Evolutionary conservation across 1,140 invertebrate species (phyloP).

Genomic region (Stegodyphus mimosarum): DNA sequence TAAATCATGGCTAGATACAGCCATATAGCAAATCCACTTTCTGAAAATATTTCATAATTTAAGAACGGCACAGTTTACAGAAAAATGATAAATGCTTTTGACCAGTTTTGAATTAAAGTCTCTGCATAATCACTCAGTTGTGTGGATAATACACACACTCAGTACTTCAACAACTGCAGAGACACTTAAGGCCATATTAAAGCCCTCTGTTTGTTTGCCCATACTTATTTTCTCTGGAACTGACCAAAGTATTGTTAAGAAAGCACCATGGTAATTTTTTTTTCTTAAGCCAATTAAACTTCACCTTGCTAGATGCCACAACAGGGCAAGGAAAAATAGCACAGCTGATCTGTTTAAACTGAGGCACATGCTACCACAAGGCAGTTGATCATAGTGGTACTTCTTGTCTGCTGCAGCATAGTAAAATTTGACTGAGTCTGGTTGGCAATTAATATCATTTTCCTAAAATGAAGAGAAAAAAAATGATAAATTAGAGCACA

Average conservation of each 20-base stretch:
- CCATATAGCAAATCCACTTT: slow-evolving; percentile 12
- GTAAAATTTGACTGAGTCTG: slow-evolving; percentile 43
- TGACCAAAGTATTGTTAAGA: slow-evolving; percentile 10
- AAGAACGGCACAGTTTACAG: background rate
- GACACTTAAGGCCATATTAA: background rate
- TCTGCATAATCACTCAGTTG: background rate
- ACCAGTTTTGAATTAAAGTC: background rate
- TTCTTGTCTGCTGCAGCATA: slow-evolving; percentile 35
- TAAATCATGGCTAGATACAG: background rate
- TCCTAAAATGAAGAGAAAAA: slow-evolving; percentile 26
- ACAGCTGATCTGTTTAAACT: slow-evolving; percentile 1
- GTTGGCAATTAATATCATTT: slow-evolving; percentile 47
- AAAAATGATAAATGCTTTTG: slow-evolving; percentile 5
- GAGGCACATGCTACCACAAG: slow-evolving; percentile 25
- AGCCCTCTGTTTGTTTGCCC: background rate
- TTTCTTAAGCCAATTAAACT: slow-evolving; percentile 22
- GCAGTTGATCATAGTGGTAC: slow-evolving; percentile 39
- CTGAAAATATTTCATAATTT: slow-evolving; percentile 13
- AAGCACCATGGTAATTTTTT: slow-evolving; percentile 54
- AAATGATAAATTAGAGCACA: background rate
- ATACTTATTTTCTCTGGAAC: background rate
- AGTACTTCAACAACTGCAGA: background rate
- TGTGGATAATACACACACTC: background rate
- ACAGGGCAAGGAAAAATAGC: slow-evolving; percentile 7
- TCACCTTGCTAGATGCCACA: slow-evolving; percentile 25